phyloP scores from a whole-genome alignment of 2,797 vertebrate genomes.

The Propithecus perrieri region DNA sequence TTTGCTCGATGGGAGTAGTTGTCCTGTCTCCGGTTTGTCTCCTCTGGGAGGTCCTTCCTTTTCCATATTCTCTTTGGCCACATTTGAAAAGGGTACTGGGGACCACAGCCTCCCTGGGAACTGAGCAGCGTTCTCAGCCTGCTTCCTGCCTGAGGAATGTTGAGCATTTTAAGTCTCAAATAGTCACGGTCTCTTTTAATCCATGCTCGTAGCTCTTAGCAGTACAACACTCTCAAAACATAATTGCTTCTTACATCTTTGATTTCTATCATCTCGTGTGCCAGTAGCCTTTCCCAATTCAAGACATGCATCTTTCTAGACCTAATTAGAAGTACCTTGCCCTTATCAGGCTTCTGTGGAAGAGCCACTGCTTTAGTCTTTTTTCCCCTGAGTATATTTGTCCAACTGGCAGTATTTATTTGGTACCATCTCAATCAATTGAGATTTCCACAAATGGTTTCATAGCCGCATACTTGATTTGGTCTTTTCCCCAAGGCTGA shows the following conservation, averaged over 20 bases:
- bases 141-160: constrained; percentile 23
- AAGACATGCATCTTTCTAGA: constrained; percentile 33
- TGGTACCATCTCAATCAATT: not conserved
- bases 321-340: constrained; percentile 26
- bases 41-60: not conserved
- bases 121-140: not conserved
- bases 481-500: constrained; percentile 29
- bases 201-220: not conserved
- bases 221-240: constrained; percentile 3
- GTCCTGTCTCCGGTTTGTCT: not conserved
- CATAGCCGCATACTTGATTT: constrained; percentile 17
- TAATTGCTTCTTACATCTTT: constrained; percentile 57
- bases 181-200: constrained; percentile 50
- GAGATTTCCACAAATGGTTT: not conserved
- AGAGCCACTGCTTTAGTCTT: constrained; percentile 17
- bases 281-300: constrained; percentile 25
- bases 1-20: not conserved
- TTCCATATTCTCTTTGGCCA: constrained; percentile 46
- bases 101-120: not conserved
- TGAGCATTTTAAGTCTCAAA: constrained; percentile 32
- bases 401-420: constrained; percentile 54
- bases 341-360: not conserved
- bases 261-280: not conserved
- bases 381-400: not conserved
- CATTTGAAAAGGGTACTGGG: not conserved